Percentiles rank a stretch among this genome's conserved stretches.
These are phyloP conservation scores for Oryctes rhinoceros DNA, from an alignment of 1,140 invertebrate genomes.

Conservation along the genomic window DNA sequence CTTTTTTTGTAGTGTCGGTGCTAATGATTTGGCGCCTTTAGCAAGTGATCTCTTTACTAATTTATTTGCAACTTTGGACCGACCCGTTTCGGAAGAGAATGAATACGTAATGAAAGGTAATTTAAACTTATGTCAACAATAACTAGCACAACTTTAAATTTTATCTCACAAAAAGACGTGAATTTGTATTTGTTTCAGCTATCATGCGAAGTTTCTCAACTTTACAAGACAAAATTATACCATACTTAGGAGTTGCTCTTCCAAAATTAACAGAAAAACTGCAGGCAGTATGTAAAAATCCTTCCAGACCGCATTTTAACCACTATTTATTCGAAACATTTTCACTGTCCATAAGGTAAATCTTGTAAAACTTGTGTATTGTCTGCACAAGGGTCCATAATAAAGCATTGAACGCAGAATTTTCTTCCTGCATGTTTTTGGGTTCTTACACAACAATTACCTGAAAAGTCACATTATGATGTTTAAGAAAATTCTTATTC, in stretches of 20 bases:
- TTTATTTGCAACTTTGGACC: conserved; percentile 78
- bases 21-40: conserved; percentile 67
- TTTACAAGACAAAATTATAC: conserved; percentile 83
- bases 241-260: conserved; percentile 79
- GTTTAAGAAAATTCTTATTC: no score
- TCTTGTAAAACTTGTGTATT: conserved; percentile 33
- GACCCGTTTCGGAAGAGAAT: conserved; percentile 85
- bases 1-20: conserved; percentile 67
- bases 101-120: conserved; percentile 96
- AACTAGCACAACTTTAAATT: background rate
- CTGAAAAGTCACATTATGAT: no score
- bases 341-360: conserved; percentile 82
- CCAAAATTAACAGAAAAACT: conserved; percentile 88
- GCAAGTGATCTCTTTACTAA: conserved; percentile 74
- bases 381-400: no score
- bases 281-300: conserved; percentile 88
- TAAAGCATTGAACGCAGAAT: no score
- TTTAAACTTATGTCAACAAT: conserved; percentile 37
- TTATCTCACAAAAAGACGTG: no score
- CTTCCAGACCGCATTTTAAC: conserved; percentile 96
- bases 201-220: conserved; percentile 88
- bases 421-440: no score
- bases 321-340: conserved; percentile 97
- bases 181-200: conserved; percentile 63
- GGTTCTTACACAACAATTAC: no score